phyloP scores from a whole-genome alignment of 2,113 vertebrate genomes.

The Heptranchias perlo region DNA sequence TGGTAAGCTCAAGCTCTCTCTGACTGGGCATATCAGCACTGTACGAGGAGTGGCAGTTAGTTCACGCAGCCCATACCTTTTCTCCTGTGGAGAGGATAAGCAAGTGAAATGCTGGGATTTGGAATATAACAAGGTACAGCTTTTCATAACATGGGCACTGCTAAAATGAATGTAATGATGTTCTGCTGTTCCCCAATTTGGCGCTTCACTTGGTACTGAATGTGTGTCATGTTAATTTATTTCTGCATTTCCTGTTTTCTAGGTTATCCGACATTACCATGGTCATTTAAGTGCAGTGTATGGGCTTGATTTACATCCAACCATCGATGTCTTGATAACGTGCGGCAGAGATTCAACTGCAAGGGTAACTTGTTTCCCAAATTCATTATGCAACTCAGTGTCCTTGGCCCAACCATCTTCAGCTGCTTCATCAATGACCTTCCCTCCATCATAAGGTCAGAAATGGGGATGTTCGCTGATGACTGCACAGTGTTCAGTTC shows the following conservation, averaged over 20 bases:
- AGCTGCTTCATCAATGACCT: no score
- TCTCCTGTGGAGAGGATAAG: conserved; percentile 97
- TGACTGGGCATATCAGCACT: conserved; percentile 95
- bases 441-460: no score
- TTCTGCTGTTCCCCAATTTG: background rate
- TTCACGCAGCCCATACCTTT: conserved; percentile 83
- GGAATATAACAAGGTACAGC: conserved; percentile 88
- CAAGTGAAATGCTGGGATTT: conserved; percentile 99
- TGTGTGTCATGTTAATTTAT: background rate
- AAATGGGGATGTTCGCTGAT: no score
- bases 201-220: background rate
- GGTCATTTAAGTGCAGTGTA: conserved; percentile 95
- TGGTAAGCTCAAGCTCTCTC: conserved; percentile 87
- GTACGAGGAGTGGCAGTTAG: conserved; percentile 93
- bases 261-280: conserved; percentile 97
- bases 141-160: background rate
- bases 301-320: conserved; percentile 87
- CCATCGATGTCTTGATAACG: conserved; percentile 89
- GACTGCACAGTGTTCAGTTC: no score
- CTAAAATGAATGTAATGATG: background rate
- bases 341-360: conserved; percentile 94
- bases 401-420: no score
- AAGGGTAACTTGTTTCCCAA: conserved; percentile 60
- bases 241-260: conserved; percentile 13
- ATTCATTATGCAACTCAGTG: background rate